Percentiles rank a stretch among this genome's conserved stretches.
phyloP scores from a whole-genome alignment of 2,888 invertebrate genomes.

The Lamproptera curius region DNA sequence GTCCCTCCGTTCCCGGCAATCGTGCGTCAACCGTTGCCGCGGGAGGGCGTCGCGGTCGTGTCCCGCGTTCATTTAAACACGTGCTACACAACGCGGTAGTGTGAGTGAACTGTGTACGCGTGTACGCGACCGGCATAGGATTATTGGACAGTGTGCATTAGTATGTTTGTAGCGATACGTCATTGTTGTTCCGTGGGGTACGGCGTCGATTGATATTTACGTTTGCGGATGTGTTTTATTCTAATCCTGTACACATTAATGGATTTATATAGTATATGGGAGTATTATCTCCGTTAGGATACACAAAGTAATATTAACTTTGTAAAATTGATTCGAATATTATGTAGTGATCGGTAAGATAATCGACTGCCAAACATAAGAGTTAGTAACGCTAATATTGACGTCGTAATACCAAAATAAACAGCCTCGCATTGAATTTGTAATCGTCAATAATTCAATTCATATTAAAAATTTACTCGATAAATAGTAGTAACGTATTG shows the following conservation, averaged over 20 bases:
- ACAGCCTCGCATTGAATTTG: slow-evolving; percentile 6
- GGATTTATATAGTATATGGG: no score
- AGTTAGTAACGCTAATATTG: no score
- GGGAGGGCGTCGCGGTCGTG: slow-evolving; percentile 60
- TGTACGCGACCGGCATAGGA: slow-evolving; percentile 65
- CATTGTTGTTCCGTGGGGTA: slow-evolving; percentile 57
- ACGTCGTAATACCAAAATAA: slow-evolving; percentile 17
- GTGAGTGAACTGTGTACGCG: slow-evolving; percentile 56
- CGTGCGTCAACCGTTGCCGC: slow-evolving; percentile 71
- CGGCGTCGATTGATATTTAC: slow-evolving; percentile 52
- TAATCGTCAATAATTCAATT: slow-evolving; percentile 2
- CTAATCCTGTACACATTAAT: slow-evolving; percentile 41
- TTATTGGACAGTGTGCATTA: slow-evolving; percentile 56
- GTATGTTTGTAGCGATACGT: slow-evolving; percentile 63
- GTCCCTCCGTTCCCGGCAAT: slow-evolving; percentile 52
- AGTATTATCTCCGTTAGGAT: no score
- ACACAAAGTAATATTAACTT: no score
- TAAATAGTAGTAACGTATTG: no score
- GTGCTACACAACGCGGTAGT: slow-evolving; percentile 50
- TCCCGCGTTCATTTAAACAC: slow-evolving; percentile 46
- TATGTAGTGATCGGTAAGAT: no score
- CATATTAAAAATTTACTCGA: no score
- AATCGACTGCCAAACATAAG: no score
- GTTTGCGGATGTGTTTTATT: slow-evolving; percentile 47
- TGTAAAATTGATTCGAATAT: no score